Percentiles rank a stretch among this genome's conserved stretches.
Conservation (phyloP, 2,888 invertebrate species). For the Hypena proboscidalis region DNA sequence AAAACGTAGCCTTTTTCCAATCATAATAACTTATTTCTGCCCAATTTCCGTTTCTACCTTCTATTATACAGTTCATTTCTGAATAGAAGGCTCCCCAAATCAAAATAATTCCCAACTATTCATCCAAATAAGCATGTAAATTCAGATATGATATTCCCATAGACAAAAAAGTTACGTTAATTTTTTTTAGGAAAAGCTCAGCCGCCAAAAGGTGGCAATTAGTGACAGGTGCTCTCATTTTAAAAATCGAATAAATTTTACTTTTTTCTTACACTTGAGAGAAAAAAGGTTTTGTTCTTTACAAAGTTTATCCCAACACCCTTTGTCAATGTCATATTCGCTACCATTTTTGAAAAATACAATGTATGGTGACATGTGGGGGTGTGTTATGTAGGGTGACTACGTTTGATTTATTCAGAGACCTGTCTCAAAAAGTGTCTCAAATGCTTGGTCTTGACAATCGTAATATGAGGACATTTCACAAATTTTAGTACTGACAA, state of each 20-base stretch:
- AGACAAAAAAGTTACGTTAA: slow-evolving; percentile 26
- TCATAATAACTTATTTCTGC: too few species aligned
- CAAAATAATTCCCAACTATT: slow-evolving; percentile 18
- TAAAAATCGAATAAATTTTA: slow-evolving; percentile 70
- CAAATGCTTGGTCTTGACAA: too few species aligned
- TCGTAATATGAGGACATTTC: too few species aligned
- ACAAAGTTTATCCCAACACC: slow-evolving; percentile 73
- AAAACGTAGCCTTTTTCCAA: too few species aligned
- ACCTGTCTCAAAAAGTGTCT: background rate
- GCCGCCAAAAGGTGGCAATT: slow-evolving; percentile 84
- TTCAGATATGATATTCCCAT: slow-evolving; percentile 12
- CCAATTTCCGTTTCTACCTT: too few species aligned
- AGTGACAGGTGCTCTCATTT: slow-evolving; percentile 80
- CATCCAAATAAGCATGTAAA: slow-evolving; percentile 25
- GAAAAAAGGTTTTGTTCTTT: slow-evolving; percentile 64
- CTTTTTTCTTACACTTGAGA: slow-evolving; percentile 57
- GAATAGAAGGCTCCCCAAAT: background rate
- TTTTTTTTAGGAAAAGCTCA: slow-evolving; percentile 62
- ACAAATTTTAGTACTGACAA: too few species aligned
- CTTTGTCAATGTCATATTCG: slow-evolving; percentile 79
- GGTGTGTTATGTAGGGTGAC: slow-evolving; percentile 47
- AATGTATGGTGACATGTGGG: slow-evolving; percentile 79
- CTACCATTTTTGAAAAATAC: slow-evolving; percentile 74
- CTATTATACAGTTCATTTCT: background rate
- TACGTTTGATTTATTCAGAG: background rate